Evolutionary conservation across 2,113 vertebrate species (phyloP).

Genomic region (Bos indicus): DNA sequence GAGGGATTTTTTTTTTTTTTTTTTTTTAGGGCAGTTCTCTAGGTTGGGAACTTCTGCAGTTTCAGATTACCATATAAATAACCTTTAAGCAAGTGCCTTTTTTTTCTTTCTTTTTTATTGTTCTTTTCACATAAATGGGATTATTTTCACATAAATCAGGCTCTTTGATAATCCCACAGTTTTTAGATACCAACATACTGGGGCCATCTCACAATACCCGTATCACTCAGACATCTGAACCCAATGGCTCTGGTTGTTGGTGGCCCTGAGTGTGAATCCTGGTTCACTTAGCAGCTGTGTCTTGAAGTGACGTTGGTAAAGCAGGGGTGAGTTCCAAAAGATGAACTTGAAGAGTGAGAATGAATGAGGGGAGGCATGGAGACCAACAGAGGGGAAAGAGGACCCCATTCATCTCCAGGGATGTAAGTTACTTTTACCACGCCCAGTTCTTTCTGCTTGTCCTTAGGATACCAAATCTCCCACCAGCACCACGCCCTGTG

Average conservation of each 20-base stretch:
- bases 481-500: neutral
- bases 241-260: neutral
- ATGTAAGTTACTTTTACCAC: neutral
- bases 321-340: neutral
- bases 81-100: neutral
- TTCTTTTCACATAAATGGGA: neutral
- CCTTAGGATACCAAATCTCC: slow-evolving; percentile 18
- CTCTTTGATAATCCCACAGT: neutral
- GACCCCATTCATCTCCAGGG: neutral
- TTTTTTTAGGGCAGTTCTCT: neutral
- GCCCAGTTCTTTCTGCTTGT: neutral
- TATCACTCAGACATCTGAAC: neutral
- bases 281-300: neutral
- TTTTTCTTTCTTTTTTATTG: neutral
- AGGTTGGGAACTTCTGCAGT: neutral
- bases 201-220: neutral
- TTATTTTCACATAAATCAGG: neutral
- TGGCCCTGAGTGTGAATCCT: neutral
- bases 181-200: neutral
- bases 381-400: neutral
- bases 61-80: neutral
- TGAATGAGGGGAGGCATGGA: neutral
- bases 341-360: neutral
- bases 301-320: neutral
- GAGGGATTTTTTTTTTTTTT: neutral